Percentiles rank a stretch among this genome's conserved stretches.
Conservation (phyloP, 2,888 invertebrate species). For the Eupeodes luniger region DNA sequence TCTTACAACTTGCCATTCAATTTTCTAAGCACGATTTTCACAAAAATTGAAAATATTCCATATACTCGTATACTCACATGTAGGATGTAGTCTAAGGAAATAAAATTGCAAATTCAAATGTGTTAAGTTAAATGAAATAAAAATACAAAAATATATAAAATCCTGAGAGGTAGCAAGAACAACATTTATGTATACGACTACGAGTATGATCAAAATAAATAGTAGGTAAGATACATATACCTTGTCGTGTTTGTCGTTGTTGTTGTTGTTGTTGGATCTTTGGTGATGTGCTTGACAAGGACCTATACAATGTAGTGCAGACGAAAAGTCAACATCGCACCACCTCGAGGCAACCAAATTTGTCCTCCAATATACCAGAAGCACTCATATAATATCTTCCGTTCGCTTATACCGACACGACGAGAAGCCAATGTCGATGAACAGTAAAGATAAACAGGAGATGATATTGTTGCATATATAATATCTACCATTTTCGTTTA, state of each 20-base stretch:
- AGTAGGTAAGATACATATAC: neutral
- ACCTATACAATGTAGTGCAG: neutral
- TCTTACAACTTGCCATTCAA: slow-evolving; percentile 48
- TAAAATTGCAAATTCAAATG: slow-evolving; percentile 47
- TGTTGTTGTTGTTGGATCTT: neutral
- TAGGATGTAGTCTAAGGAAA: neutral
- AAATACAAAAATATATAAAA: neutral
- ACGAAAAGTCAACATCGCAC: slow-evolving; percentile 34
- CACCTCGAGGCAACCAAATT: slow-evolving; percentile 43
- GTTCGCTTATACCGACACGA: neutral
- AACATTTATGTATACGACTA: neutral
- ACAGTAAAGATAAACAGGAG: slow-evolving; percentile 48
- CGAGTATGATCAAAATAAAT: neutral
- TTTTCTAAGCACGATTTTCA: slow-evolving; percentile 64
- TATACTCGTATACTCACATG: too few relatives aligned
- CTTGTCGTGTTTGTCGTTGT: neutral
- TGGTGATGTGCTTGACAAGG: neutral
- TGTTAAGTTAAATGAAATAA: slow-evolving; percentile 35
- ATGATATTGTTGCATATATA: slow-evolving; percentile 55
- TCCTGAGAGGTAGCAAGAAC: neutral
- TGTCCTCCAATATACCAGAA: slow-evolving; percentile 23
- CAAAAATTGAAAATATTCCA: slow-evolving; percentile 57
- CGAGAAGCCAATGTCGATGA: slow-evolving; percentile 29
- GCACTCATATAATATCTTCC: slow-evolving; percentile 31
- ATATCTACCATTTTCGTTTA: slow-evolving; percentile 2